phyloP scores from a whole-genome alignment of 2,888 invertebrate genomes.

The Euproctis similis region DNA sequence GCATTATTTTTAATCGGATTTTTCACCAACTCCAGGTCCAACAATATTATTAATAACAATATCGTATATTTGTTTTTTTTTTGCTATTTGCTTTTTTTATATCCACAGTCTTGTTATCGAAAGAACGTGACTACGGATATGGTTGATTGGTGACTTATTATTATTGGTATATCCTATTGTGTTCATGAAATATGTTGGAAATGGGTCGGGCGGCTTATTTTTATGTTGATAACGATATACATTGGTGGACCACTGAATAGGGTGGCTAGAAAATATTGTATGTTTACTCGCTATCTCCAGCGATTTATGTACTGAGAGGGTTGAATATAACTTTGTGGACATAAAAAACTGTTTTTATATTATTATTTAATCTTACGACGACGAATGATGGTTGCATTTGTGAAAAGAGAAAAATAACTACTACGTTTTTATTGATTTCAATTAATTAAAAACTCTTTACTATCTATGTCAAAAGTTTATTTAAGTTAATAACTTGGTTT shows the following conservation, averaged over 20 bases:
- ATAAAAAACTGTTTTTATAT: neutral
- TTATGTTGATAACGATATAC: slow-evolving; percentile 18
- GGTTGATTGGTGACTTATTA: slow-evolving; percentile 24
- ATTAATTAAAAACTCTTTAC: no score
- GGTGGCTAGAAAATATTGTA: slow-evolving; percentile 3
- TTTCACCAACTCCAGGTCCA: no score
- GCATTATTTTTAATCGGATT: no score
- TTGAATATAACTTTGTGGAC: slow-evolving; percentile 2
- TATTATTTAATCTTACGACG: no score
- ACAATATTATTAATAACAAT: no score
- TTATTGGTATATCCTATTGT: slow-evolving; percentile 22
- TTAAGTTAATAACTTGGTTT: no score
- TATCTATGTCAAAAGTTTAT: no score
- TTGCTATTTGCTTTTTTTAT: no score
- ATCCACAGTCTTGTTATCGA: slow-evolving; percentile 2
- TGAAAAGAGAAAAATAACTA: no score
- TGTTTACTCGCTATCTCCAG: slow-evolving; percentile 7
- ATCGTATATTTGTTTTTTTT: no score
- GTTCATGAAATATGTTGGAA: slow-evolving; percentile 14
- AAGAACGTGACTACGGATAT: slow-evolving; percentile 8
- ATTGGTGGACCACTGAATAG: neutral
- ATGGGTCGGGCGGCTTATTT: slow-evolving; percentile 15
- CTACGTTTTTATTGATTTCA: no score
- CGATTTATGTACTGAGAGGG: slow-evolving; percentile 7
- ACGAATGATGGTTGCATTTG: no score